Percentiles rank a stretch among this genome's conserved stretches.
Conservation (phyloP, 2,888 invertebrate genomes). For the Aquatica leii region DNA sequence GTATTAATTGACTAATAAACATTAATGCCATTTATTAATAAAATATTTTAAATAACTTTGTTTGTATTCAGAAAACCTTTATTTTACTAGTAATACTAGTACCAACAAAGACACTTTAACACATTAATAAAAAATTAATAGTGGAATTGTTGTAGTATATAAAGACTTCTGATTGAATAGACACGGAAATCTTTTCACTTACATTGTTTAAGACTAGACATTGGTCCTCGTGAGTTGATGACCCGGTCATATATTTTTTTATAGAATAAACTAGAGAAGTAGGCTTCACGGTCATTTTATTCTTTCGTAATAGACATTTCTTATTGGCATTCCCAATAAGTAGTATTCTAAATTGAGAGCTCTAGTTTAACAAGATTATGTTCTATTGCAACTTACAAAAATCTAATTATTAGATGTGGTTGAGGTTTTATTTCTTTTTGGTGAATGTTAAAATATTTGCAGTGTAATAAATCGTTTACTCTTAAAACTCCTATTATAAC, state of each 20-base stretch:
- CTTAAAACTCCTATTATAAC: too few relatives aligned
- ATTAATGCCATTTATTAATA: too few relatives aligned
- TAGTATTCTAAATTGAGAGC: constrained; percentile 24
- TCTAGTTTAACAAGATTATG: constrained; percentile 19
- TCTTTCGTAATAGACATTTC: constrained; percentile 19
- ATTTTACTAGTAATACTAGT: too few relatives aligned
- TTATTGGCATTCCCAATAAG: constrained; percentile 28
- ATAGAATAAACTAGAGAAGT: constrained; percentile 32
- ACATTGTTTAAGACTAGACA: constrained; percentile 25
- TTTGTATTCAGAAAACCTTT: too few relatives aligned
- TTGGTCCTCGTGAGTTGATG: constrained; percentile 14
- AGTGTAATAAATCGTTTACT: too few relatives aligned
- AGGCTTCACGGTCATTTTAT: constrained; percentile 34
- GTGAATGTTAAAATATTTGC: too few relatives aligned
- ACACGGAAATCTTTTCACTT: constrained; percentile 15
- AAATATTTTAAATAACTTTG: too few relatives aligned
- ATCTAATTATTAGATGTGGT: not conserved
- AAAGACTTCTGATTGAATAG: not conserved
- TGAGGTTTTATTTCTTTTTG: too few relatives aligned
- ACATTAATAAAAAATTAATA: too few relatives aligned
- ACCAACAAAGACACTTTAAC: too few relatives aligned
- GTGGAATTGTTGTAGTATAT: too few relatives aligned
- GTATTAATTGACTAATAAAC: too few relatives aligned
- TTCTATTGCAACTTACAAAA: not conserved
- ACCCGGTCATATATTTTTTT: constrained; percentile 28